phyloP scores from a whole-genome alignment of 1,140 invertebrate species.

The Neodiprion fabricii region DNA sequence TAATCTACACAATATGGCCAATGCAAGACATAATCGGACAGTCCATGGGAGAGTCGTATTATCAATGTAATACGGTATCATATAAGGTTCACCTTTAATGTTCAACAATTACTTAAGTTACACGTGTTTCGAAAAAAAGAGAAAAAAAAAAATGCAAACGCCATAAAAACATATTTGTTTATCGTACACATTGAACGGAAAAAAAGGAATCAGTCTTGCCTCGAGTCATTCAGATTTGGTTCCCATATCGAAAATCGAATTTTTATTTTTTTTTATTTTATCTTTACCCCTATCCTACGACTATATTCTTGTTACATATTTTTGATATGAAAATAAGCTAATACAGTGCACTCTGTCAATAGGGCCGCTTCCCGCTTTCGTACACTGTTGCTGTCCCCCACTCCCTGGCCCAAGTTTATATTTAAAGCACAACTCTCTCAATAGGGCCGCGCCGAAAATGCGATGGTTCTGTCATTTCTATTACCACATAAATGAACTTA shows the following conservation, averaged over 20 bases:
- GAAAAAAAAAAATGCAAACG: too few relatives aligned
- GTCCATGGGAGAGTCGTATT: background rate
- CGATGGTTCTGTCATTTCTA: too few relatives aligned
- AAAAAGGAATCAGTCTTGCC: conserved; percentile 3
- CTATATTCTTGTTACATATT: background rate
- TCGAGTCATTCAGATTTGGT: conserved; percentile 4
- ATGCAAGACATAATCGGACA: background rate
- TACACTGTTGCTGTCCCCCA: too few relatives aligned
- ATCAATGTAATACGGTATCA: background rate
- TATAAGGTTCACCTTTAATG: background rate
- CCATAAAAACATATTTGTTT: background rate
- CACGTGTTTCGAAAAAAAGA: too few relatives aligned
- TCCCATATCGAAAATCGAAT: background rate
- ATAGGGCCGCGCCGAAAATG: too few relatives aligned
- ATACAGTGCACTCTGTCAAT: background rate
- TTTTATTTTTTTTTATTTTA: background rate
- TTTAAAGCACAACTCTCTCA: too few relatives aligned
- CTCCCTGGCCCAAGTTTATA: too few relatives aligned
- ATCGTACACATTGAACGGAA: background rate
- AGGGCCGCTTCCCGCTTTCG: too few relatives aligned
- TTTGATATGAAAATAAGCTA: conserved; percentile 6
- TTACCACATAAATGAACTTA: too few relatives aligned
- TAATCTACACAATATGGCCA: background rate
- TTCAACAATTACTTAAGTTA: background rate
- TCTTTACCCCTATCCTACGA: background rate